phyloP scores from a whole-genome alignment of 2,888 invertebrate genomes.

The Cosmia trapezina region DNA sequence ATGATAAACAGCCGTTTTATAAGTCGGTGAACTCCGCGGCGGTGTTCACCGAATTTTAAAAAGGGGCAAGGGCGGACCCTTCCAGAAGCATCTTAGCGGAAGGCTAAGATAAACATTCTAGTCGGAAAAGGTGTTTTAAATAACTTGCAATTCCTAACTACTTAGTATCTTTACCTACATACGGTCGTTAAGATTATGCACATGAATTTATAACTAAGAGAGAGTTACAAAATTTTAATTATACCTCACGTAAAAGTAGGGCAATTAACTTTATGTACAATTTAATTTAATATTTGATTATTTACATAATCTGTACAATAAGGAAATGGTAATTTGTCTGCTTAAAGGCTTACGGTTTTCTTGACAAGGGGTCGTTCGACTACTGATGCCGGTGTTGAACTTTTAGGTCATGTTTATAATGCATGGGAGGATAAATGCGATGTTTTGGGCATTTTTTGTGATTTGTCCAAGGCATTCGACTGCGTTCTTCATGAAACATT shows the following conservation, averaged over 20 bases:
- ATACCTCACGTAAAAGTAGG: slow-evolving; percentile 56
- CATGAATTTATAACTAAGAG: slow-evolving; percentile 54
- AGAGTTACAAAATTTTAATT: slow-evolving; percentile 62
- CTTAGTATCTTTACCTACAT: slow-evolving; percentile 14
- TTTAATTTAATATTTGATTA: slow-evolving; percentile 50
- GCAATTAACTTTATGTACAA: slow-evolving; percentile 49
- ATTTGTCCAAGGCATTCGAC: too few species aligned
- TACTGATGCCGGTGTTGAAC: too few species aligned
- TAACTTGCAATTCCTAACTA: neutral
- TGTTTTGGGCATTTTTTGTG: too few species aligned
- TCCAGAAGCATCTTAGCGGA: neutral
- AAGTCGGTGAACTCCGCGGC: too few species aligned
- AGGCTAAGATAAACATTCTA: neutral
- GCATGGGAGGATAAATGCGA: too few species aligned
- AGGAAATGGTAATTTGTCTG: slow-evolving; percentile 19
- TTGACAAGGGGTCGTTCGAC: too few species aligned
- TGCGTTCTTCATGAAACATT: too few species aligned
- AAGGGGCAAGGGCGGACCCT: too few species aligned
- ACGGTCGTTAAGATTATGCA: slow-evolving; percentile 28
- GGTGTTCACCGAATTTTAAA: too few species aligned
- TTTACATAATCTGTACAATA: slow-evolving; percentile 35
- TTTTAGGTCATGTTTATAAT: too few species aligned
- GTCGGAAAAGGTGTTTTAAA: neutral
- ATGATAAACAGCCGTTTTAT: too few species aligned
- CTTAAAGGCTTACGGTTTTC: slow-evolving; percentile 13